Base-by-base conservation (phyloP, 1,140 invertebrate genomes). In the Apis cerana region DNA sequence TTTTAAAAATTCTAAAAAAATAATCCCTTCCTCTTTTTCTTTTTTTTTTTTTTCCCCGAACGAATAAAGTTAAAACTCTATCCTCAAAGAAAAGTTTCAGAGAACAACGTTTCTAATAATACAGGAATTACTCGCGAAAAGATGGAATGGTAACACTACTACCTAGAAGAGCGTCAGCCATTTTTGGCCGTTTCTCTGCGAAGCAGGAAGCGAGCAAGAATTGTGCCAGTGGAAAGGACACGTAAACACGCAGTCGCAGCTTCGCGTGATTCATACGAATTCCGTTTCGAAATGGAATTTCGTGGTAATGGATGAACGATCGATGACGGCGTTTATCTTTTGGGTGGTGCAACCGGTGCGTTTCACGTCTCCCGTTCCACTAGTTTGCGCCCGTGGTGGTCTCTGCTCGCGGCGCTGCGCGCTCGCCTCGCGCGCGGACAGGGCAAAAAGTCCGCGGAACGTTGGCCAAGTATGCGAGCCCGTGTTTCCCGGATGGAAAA, bases 311-410 rank as follows among this genome's bases (percentile, higher is more conserved):
- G n/a, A 75, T 27, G 74, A 64, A 27, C 71, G 71, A 75, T 75
- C 71, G 54, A 50, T n/a, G 50, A 76, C 61, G 71, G 61, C 71
- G 71, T 75, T 75, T 75, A 50, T 62, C 59, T 23, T 64, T 52
- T 50, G 61, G 75, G 61, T 76, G 61, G 75, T 76, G 75, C 61
- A 76, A 65, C 62, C 62, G 50, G 50, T 33, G 75, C 33, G 33
- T 43, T 76, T 76, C 54, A 76, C 74, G 75, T 76, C 52, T 76
- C 52, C 52, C 75, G 75, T 76, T 76, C 75, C 75, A 76, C 75
- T 76, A 17, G 75, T 50, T 11, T 64, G 74, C 74, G 13, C 75
- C 48, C 33, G 48, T 17, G 75, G 75, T 65, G 61, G 61, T 76
- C 75, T 74, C 50, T 54, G 61, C 27, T n/a, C 33, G 27, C n/a